Base-by-base conservation (phyloP, 2,113 vertebrate species). In the Atlantisia rogersi region DNA sequence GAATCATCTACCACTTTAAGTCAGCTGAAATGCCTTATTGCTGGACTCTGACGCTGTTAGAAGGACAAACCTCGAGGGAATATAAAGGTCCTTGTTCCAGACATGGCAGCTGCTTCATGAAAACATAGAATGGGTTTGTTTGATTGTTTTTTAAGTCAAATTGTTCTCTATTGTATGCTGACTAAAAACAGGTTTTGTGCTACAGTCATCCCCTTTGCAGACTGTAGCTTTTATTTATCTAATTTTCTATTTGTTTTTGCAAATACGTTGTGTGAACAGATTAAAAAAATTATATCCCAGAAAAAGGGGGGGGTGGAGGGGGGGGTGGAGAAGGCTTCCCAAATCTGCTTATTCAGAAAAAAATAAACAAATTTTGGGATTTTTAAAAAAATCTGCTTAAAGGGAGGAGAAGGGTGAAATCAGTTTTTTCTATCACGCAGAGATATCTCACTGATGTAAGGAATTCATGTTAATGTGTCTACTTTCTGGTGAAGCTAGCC, bases 281-380 rank as follows among this genome's bases (percentile, higher is more conserved):
- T 92, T 64, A 1, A 60, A 55, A 39, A 39, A 80, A 53, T 28
- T 4, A 13, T 29, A 35, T 12, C 26, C 12, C 21, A 42, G 53
- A 78, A 8, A 3, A 2, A 8, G 3, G 2, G 3, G 44, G 5
- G 44, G 44, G 7, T 3, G 44, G 8, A 44, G 17, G 44, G 42
- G 42, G 42, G 42, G 44, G 15, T 14, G 48, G 17, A 25, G 55
- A 68, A 9, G 2, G 1, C 3, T 63, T 75, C 24, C 8, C 20
- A 86, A 22, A 29, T 35, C 26, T 32, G 4, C 28, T 75, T 65
- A 26, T 39, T 4, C 15, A 71, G 52, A n/a, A 62, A 67, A 55
- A 22, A 35, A 1, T 42, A 35, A 2, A 48, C 50, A 64, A 37
- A 59, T 40, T 1, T 3, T 7, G 69, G 8, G 6, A 18, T 5